Base-by-base conservation (phyloP, 2,797 vertebrate species). In the Fistularia tabacaria region DNA sequence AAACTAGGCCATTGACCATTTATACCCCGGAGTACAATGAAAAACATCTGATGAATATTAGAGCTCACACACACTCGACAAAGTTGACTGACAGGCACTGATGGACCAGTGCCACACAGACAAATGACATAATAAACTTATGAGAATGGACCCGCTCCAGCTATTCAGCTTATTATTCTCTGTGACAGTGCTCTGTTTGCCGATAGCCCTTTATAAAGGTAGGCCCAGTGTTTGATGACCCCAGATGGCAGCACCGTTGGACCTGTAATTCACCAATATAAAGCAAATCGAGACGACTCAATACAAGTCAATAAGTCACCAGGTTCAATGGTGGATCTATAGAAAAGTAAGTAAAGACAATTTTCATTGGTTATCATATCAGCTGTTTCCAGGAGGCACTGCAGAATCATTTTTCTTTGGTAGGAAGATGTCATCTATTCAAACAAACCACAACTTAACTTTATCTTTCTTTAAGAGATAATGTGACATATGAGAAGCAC, bases 51-150 rank as follows among this genome's bases (percentile, higher is more conserved):
- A 57, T 11, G 38, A 49, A 57, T 61, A 66, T 62, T 38, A n/a
- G 46, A 36, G 11, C 55, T 49, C 9, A 0, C 45, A 13, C 53
- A 9, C 6, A n/a, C 39, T 15, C 1, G 3, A 14, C 9, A 2
- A 36, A 9, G 10, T 47, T 78, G 84, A 85, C 9, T 77, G 83
- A 73, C 83, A 64, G 76, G 36, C 46, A 36, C 49, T 77, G 76
- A 85, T 79, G 57, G 72, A 46, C 38, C 39, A 41, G 7, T 53
- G 63, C 66, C 59, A 49, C 6, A 49, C 56, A 79, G 53, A 66
- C 38, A 78, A 82, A 81, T 71, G 39, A 74, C 69, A 65, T 61
- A 80, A 82, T 80, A 63, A 77, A 66, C 64, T 59, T 50, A 43
- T 69, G 55, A 62, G 65, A 80, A 71, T 48, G 49, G 73, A 59